Conservation (phyloP, 1,140 invertebrate genomes). For the Drosophila simulans region DNA sequence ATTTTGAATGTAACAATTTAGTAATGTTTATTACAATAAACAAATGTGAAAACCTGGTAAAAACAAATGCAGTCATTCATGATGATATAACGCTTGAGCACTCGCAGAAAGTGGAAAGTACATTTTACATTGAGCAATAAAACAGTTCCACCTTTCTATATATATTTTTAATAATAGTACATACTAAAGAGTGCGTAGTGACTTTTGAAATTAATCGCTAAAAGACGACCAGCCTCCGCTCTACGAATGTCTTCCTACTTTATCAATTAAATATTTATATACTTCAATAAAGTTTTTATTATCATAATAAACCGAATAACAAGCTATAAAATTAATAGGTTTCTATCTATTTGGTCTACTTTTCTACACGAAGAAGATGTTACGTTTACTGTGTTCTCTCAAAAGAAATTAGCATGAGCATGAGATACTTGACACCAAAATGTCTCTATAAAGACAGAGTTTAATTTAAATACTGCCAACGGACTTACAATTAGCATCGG, state of each 20-base stretch:
- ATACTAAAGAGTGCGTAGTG: background rate
- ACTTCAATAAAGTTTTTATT: constrained; percentile 11
- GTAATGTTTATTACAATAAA: constrained; percentile 3
- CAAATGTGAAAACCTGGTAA: background rate
- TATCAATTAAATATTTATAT: background rate
- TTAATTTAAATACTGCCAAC: background rate
- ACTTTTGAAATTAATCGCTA: background rate
- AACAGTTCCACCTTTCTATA: background rate
- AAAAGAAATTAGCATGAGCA: constrained; percentile 5
- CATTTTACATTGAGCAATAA: background rate
- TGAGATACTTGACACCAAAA: background rate
- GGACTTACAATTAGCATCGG: constrained; percentile 50
- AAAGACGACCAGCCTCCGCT: background rate
- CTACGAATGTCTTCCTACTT: background rate
- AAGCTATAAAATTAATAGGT: background rate
- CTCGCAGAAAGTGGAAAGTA: background rate
- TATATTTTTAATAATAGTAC: too few species aligned
- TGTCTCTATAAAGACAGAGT: too few species aligned
- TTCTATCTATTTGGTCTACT: background rate
- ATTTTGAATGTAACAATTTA: background rate
- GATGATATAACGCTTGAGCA: constrained; percentile 21
- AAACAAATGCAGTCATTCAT: constrained; percentile 10
- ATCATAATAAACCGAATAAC: background rate
- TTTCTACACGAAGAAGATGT: too few species aligned
- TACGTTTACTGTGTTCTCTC: background rate